Base-by-base conservation (phyloP, 2,113 vertebrate genomes). In the Ia io region DNA sequence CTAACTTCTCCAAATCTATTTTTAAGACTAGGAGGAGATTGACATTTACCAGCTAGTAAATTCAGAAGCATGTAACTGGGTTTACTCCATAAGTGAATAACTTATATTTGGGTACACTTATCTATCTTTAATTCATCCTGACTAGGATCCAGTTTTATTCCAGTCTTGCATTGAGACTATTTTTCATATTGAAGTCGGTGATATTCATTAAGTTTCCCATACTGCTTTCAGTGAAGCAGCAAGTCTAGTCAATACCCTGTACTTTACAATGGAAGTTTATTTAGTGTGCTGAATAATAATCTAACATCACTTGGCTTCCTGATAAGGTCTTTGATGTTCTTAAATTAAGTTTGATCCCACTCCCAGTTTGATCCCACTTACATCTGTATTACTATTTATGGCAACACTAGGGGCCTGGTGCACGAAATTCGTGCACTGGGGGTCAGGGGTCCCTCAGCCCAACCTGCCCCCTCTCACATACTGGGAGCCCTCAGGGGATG, bases 221-320 rank as follows among this genome's bases (percentile, higher is more conserved):
- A 32, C 42, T 94, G 70, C 74, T 84, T 97, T 96, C 94, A 94
- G 2, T 88, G 18, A 73, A 77, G 37, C 65, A 94, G 70, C 61
- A 93, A 93, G 88, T 95, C 53, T 47, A 90, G 80, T 63, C 74
- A 95, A 67, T 35, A 90, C 69, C 84, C 22, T 37, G 83, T 76
- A 88, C 61, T 88, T 98, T 97, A 94, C 53, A 96, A 53, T 18
- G 94, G 47, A 42, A 94, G 61, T 95, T 98, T 97, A 92, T 96
- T 95, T 98, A 97, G 87, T 92, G 80, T 18, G 1, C 61, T 51
- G 69, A 94, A 73, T 94, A 95, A 93, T 90, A 92, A 89, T 59
- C 94, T 7, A 0, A 97, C 91, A 86, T 92, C 65, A 67, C 35
- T 94, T 70, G 77, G 28, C 30, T 88, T 67, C 85, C 96, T 95